Base-by-base conservation (phyloP, 2,888 invertebrate species). In the Myopa testacea region DNA sequence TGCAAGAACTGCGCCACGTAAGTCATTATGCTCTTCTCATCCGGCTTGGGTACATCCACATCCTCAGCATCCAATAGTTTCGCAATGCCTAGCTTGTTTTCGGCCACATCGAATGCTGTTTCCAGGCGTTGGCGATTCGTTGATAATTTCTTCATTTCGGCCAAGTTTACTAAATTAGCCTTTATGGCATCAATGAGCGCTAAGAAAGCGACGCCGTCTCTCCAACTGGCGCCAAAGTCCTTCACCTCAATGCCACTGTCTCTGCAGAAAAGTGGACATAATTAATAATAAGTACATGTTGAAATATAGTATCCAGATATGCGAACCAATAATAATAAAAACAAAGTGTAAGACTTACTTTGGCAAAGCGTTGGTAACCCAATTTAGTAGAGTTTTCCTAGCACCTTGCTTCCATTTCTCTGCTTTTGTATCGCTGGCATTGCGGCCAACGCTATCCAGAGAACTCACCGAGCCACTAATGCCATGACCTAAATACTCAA, bases 1-100 rank as follows among this genome's bases (percentile, higher is more conserved):
- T 98, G 97, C 87, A 98, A 91, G 90, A 98, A 98, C 91, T 98
- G 98, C 62, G 98, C 98, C 80, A 98, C 98, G 89, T 98, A 98
- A 50, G 98, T 98, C 98, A 98, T 98, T 84, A 98, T 96, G 80
- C 97, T 98, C 90, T 96, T 95, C 89, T 98, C 98, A 89, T 98
- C 98, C 5, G 98, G 98, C 88, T 96, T 96, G 45, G 95, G 94
- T 40, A 98, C 97, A 89, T 98, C 98, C 73, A 98, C 97, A 90
- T 98, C 98, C 90, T 98, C 98, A 4, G 98, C 96, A 88, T 98
- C 98, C 76, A 98, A 90, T 14, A 98, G 91, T 84, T 95, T 92
- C 37, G 97, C 95, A 85, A 98, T 98, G 79, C 98, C 98, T 60
- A 98, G 91, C 86, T 97, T 95, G 76, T 91, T 92, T 90, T 98